phyloP scores from a whole-genome alignment of 2,113 vertebrate species.

The Lepisosteus oculatus region DNA sequence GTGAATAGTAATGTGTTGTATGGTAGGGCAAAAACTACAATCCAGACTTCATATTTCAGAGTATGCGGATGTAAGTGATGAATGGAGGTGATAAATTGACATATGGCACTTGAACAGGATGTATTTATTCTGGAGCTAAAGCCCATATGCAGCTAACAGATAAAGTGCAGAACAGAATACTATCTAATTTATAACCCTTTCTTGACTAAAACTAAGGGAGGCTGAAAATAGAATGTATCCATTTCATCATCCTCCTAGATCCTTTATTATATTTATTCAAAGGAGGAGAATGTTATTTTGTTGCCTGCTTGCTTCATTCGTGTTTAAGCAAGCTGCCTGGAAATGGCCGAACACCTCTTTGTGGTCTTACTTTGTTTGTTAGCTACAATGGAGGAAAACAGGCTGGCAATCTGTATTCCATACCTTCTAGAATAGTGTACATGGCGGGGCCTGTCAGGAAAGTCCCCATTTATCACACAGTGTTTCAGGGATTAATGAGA shows the following conservation, averaged over 20 bases:
- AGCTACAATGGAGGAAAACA: neutral
- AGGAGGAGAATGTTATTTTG: neutral
- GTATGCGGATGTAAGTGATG: neutral
- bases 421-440: neutral
- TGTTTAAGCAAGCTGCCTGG: neutral
- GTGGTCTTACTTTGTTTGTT: conserved; percentile 1
- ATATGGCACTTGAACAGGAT: conserved; percentile 19
- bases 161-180: conserved; percentile 19
- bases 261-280: neutral
- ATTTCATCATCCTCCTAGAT: neutral
- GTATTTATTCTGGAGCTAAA: conserved; percentile 8
- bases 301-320: neutral
- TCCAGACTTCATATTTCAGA: neutral
- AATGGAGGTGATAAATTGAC: conserved; percentile 13
- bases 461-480: neutral
- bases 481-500: conserved; percentile 23
- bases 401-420: neutral
- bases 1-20: too few species aligned
- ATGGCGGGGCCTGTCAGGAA: neutral
- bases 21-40: neutral
- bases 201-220: neutral
- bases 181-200: conserved; percentile 29
- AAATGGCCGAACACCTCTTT: neutral
- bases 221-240: neutral
- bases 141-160: conserved; percentile 25